Percentiles rank a stretch among this genome's conserved stretches.
phyloP scores from a whole-genome alignment of 2,888 invertebrate genomes.

The Cactoblastis cactorum region DNA sequence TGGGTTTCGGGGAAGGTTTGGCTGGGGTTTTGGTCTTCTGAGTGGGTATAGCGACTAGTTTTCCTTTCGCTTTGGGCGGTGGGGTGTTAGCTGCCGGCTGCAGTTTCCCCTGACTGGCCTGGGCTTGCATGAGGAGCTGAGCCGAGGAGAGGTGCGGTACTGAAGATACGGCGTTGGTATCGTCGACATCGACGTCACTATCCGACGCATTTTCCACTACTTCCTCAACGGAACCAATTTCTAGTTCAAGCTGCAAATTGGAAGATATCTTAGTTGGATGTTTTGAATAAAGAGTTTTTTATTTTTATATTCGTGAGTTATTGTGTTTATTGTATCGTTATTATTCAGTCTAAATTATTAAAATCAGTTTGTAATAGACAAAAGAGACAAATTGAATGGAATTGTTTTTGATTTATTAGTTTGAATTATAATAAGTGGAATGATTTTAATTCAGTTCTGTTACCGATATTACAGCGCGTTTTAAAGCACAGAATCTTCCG shows the following conservation, averaged over 20 bases:
- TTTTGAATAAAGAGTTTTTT: constrained; percentile 3
- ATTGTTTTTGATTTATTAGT: no score
- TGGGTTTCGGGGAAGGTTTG: constrained; percentile 28
- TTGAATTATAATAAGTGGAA: no score
- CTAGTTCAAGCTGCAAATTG: constrained; percentile 45
- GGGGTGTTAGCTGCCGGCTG: constrained; percentile 18
- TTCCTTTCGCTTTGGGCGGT: constrained; percentile 37
- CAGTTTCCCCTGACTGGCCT: constrained; percentile 36
- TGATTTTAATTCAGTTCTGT: no score
- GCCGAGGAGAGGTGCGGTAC: constrained; percentile 56
- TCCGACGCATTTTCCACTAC: constrained; percentile 56
- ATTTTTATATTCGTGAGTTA: no score
- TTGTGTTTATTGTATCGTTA: no score
- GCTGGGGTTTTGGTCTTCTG: constrained; percentile 33
- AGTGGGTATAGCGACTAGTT: constrained; percentile 38
- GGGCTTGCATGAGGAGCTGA: constrained; percentile 62
- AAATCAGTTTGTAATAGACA: no score
- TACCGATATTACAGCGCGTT: no score
- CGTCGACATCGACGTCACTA: constrained; percentile 70
- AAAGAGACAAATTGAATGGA: no score
- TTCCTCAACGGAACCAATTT: constrained; percentile 49
- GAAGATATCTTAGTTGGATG: background rate
- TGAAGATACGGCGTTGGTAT: constrained; percentile 37
- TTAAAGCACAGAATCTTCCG: no score
- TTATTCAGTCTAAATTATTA: no score